Percentiles rank a stretch among this genome's conserved stretches.
phyloP scores from a whole-genome alignment of 2,888 invertebrate genomes.

The Parnassius glacialis region DNA sequence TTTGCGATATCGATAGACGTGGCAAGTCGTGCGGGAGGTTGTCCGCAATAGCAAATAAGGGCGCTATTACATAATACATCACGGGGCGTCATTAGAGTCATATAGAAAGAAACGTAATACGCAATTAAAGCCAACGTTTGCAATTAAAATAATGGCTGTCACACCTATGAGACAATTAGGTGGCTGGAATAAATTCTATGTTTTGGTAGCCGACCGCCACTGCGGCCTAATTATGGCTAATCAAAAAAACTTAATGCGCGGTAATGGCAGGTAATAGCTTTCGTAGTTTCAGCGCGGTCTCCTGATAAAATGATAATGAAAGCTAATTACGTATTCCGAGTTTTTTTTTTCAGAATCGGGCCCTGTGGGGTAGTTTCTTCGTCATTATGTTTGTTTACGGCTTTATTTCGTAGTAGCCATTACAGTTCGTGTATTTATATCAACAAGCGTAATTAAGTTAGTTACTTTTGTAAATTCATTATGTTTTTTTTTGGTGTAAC shows the following conservation, averaged over 20 bases:
- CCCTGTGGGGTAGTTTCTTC: slow-evolving; percentile 35
- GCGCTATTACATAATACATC: slow-evolving; percentile 40
- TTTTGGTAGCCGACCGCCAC: slow-evolving; percentile 48
- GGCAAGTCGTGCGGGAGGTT: background rate
- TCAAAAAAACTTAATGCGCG: slow-evolving; percentile 57
- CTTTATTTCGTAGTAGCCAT: slow-evolving; percentile 29
- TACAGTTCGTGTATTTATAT: slow-evolving; percentile 29
- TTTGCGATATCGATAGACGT: background rate
- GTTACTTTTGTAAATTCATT: slow-evolving; percentile 15
- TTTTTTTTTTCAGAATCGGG: slow-evolving; percentile 34
- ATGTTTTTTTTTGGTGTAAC: slow-evolving; percentile 6
- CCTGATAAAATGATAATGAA: slow-evolving; percentile 44
- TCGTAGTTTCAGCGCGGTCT: slow-evolving; percentile 39
- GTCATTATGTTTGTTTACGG: slow-evolving; percentile 35
- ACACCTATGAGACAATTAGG: slow-evolving; percentile 79
- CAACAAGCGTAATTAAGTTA: slow-evolving; percentile 17
- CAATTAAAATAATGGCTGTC: slow-evolving; percentile 80
- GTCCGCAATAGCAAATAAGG: slow-evolving; percentile 33
- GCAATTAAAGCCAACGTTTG: slow-evolving; percentile 65
- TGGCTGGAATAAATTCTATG: slow-evolving; percentile 69
- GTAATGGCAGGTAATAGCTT: slow-evolving; percentile 51
- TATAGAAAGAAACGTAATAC: slow-evolving; percentile 62
- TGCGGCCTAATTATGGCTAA: slow-evolving; percentile 54
- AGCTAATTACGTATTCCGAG: slow-evolving; percentile 35
- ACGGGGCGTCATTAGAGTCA: slow-evolving; percentile 45